Conservation (phyloP, 1,140 invertebrate genomes). For the Thaumetopoea pityocampa region DNA sequence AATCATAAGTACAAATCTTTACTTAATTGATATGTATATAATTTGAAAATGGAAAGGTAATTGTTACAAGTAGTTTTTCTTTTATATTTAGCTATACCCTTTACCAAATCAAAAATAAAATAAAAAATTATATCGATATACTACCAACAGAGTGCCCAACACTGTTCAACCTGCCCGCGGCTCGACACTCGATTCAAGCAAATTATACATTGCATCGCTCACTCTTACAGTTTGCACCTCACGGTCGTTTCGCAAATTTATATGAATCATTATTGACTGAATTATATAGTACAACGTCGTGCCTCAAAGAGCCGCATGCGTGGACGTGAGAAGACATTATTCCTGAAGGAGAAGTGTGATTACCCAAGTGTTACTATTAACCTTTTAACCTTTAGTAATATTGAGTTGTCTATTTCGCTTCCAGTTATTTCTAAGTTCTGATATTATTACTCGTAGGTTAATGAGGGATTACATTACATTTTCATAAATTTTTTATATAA, state of each 20-base stretch:
- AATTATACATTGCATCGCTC: slow-evolving; percentile 36
- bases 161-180: slow-evolving; percentile 27
- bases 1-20: too few relatives aligned
- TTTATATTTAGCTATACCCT: too few relatives aligned
- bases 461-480: too few relatives aligned
- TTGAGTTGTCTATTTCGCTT: slow-evolving; percentile 6
- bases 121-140: slow-evolving; percentile 15
- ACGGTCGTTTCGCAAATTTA: slow-evolving; percentile 42
- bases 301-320: slow-evolving; percentile 10
- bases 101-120: too few relatives aligned
- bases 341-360: slow-evolving; percentile 10
- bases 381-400: slow-evolving; percentile 9
- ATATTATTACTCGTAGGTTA: too few relatives aligned
- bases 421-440: slow-evolving; percentile 6
- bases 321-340: slow-evolving; percentile 15
- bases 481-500: too few relatives aligned
- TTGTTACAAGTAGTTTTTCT: too few relatives aligned
- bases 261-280: slow-evolving; percentile 43
- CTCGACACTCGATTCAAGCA: slow-evolving; percentile 23
- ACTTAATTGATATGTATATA: too few relatives aligned
- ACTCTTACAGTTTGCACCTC: slow-evolving; percentile 41
- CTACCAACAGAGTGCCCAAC: slow-evolving; percentile 17
- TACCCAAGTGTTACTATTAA: slow-evolving; percentile 13
- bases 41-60: too few relatives aligned
- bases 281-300: slow-evolving; percentile 34